Percentiles rank a stretch among this genome's conserved stretches.
Conservation (phyloP, 2,797 vertebrate species). For the Lacerta bilineata region DNA sequence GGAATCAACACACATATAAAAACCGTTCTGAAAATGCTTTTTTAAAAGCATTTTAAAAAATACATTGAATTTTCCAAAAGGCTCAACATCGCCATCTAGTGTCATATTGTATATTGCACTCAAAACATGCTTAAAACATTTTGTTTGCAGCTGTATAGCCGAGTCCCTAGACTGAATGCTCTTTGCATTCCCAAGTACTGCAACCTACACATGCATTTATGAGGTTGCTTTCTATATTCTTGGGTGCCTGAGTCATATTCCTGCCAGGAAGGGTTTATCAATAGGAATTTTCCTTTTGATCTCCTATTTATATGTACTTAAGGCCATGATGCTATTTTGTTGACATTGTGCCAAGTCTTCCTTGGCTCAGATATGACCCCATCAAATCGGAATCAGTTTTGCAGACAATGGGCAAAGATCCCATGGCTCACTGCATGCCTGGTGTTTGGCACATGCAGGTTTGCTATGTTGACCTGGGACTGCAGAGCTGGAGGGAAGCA, state of each 20-base stretch:
- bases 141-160: no score
- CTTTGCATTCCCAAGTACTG: slow-evolving; percentile 34
- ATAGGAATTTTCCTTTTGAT: slow-evolving; percentile 16
- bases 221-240: slow-evolving; percentile 16
- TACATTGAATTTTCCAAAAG: no score
- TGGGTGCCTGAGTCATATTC: slow-evolving; percentile 11
- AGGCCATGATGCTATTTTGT: not conserved
- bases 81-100: no score
- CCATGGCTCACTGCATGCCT: not conserved
- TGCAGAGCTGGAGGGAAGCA: no score
- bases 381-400: slow-evolving; percentile 10
- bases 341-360: slow-evolving; percentile 2
- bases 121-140: no score
- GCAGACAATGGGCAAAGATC: not conserved
- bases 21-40: no score
- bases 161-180: slow-evolving; percentile 40
- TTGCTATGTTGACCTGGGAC: not conserved
- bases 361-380: slow-evolving; percentile 34
- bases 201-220: slow-evolving; percentile 47
- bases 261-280: slow-evolving; percentile 55
- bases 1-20: no score
- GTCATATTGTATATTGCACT: no score
- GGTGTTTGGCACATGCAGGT: not conserved
- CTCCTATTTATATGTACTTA: slow-evolving; percentile 49
- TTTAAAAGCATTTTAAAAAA: no score